Evolutionary conservation across 2,888 invertebrate genomes (phyloP).

Genomic region (Hydrotaea diabolus): DNA sequence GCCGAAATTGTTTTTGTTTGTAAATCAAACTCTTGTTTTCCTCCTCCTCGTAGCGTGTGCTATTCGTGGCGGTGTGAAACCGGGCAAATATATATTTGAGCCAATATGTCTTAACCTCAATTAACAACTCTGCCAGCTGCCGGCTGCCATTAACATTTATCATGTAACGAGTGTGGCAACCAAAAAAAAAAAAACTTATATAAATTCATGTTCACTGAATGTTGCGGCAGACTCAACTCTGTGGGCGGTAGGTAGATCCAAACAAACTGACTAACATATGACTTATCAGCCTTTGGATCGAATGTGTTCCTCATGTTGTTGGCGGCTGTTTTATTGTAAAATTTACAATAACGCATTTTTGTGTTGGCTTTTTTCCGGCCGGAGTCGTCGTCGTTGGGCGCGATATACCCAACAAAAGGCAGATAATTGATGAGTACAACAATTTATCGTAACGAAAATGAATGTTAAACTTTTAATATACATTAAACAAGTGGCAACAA

Average conservation of each 20-base stretch:
- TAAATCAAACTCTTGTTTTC: no score
- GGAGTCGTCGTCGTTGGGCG: not conserved
- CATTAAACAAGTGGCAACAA: constrained; percentile 34
- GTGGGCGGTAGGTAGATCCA: not conserved
- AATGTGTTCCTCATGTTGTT: not conserved
- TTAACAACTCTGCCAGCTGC: constrained; percentile 25
- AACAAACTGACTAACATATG: not conserved
- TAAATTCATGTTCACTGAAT: not conserved
- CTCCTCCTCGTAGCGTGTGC: no score
- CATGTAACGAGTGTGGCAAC: not conserved
- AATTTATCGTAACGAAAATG: constrained; percentile 55
- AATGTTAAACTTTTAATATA: constrained; percentile 52
- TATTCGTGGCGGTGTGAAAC: no score
- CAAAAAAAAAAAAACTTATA: no score
- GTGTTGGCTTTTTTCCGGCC: not conserved
- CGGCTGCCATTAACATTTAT: constrained; percentile 36
- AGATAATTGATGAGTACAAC: constrained; percentile 54
- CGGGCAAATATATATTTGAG: not conserved
- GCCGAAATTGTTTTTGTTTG: no score
- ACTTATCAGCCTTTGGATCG: constrained; percentile 14
- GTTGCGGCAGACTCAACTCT: not conserved
- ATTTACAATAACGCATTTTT: constrained; percentile 26
- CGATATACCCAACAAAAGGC: not conserved
- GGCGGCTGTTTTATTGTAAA: not conserved
- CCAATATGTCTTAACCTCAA: constrained; percentile 34